Evolutionary conservation across 2,113 vertebrate species (phyloP).

Genomic region (Sigmodon hispidus): DNA sequence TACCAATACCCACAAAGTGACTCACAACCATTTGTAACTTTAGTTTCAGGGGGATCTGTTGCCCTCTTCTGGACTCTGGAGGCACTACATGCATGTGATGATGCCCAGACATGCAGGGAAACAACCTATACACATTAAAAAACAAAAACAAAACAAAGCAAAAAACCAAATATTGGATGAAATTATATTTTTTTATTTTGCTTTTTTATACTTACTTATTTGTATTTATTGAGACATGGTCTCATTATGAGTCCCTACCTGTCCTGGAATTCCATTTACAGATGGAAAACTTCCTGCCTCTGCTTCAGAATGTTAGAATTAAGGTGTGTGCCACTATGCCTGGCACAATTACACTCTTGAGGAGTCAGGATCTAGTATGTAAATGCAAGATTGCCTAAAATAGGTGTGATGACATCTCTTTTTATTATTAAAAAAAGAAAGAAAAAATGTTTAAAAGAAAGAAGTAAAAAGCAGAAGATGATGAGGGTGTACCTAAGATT

Average conservation of each 20-base stretch:
- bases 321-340: background rate
- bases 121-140: background rate
- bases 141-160: background rate
- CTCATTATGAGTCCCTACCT: background rate
- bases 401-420: background rate
- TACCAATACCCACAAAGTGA: background rate
- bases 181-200: background rate
- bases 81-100: background rate
- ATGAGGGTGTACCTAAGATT: background rate
- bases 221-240: background rate
- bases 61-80: background rate
- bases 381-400: background rate
- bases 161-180: background rate
- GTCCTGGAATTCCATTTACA: background rate
- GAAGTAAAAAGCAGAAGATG: background rate
- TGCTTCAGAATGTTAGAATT: background rate
- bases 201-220: background rate
- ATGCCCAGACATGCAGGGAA: background rate
- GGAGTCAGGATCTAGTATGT: background rate
- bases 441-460: background rate
- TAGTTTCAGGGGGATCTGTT: background rate
- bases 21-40: background rate
- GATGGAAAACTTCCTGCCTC: background rate
- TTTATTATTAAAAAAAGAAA: conserved; percentile 32
- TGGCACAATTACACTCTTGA: background rate